These are phyloP conservation scores for Microchrysa polita DNA, from an alignment of 2,888 invertebrate species.

Conservation along the genomic window DNA sequence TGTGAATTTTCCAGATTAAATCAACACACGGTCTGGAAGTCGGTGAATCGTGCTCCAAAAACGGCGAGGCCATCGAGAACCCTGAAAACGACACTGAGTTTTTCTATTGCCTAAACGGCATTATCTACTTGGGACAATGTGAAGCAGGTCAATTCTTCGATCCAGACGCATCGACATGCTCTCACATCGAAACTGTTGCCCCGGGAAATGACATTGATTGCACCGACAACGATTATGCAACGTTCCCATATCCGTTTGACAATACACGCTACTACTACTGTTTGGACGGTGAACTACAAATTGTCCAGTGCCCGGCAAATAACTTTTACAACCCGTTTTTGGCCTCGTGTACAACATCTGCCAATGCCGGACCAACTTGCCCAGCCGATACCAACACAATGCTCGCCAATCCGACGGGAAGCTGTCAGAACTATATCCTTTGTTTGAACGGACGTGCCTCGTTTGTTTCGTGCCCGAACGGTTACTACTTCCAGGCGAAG, in stretches of 20 bases:
- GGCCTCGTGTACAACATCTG: neutral
- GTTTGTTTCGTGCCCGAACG: conserved; percentile 6
- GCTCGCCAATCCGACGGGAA: neutral
- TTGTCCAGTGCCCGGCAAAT: neutral
- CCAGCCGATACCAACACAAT: neutral
- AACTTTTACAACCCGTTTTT: neutral
- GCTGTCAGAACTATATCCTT: conserved; percentile 17
- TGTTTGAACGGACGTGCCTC: conserved; percentile 6
- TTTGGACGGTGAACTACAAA: neutral
- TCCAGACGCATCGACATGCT: neutral
- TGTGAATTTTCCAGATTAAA: neutral
- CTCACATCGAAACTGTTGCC: neutral
- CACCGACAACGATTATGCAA: neutral
- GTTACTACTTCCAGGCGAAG: neutral
- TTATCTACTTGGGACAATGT: neutral
- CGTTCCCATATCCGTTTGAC: conserved; percentile 12
- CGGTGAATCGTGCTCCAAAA: neutral
- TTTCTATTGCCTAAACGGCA: neutral
- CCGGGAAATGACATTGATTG: neutral
- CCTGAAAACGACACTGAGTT: neutral
- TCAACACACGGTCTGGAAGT: neutral
- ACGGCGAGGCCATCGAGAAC: neutral
- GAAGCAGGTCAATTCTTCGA: neutral
- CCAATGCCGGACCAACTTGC: neutral
- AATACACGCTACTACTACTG: conserved; percentile 12